Base-by-base conservation (phyloP, 1,140 invertebrate genomes). In the Aphaenogaster rudis region DNA sequence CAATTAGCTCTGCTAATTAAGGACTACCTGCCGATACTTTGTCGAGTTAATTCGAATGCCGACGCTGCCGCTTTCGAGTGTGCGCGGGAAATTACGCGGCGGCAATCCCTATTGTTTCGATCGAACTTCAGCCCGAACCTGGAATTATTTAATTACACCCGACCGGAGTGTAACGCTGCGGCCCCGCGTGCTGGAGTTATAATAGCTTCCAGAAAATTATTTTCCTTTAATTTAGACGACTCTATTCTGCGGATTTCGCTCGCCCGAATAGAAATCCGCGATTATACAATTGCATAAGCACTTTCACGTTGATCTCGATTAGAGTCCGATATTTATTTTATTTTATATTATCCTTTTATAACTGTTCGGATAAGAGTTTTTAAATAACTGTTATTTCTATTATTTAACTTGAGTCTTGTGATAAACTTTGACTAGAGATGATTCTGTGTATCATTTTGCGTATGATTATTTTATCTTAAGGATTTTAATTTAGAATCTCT, bases 1-100 rank as follows among this genome's bases (percentile, higher is more conserved):
- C 93, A 94, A 94, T 94, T 94, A 94, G 93, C 91, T 90, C 88
- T 69, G 86, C 93, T 94, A 94, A 94, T 94, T 93, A 94, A 93
- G 89, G 91, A 94, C 92, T 92, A 90, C 88, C 91, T 91, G 85
- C 87, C 90, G 93, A 92, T 94, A 94, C 91, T 93, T 93, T 93
- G 92, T 93, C 90, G 93, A 91, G 91, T 93, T 92, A 92, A 94
- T 94, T 93, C 91, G 90, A 90, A 86, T 88, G 76, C 82, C 74
- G 72, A 52, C 76, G 86, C 48, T 90, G 86, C 36, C 59, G 59
- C 50, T 61, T 57, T 61, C 61, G 64, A 67, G 79, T 69, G 64
- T 63, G 52, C 72, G 72, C 69, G 77, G 76, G 74, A 74, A 88
- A 87, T 69, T 33, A 36, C 64, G 33, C 54, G 59, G 15, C 74